A percentile compares a stretch with the other conserved stretches of the same genome.
Evolutionary conservation across 2,113 vertebrate genomes (phyloP).

Genomic region (Cyrtonyx montezumae): DNA sequence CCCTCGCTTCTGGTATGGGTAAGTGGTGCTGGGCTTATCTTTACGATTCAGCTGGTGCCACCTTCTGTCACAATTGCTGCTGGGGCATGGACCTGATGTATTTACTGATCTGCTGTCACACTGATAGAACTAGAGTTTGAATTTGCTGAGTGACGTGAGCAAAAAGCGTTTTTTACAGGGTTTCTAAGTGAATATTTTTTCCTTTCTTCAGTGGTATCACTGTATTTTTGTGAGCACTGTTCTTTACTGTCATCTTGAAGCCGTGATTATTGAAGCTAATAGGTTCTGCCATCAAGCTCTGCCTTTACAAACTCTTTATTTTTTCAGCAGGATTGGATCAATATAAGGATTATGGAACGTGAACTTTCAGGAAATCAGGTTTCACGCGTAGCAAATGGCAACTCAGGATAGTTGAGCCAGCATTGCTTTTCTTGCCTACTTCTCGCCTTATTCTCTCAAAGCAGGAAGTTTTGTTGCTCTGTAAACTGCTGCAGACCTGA

Average conservation of each 20-base stretch:
- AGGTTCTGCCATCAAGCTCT: neutral
- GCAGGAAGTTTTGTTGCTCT: neutral
- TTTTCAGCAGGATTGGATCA: neutral
- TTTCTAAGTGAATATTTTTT: neutral
- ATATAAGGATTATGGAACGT: neutral
- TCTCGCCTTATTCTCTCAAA: neutral
- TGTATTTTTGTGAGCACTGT: neutral
- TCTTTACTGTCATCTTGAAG: neutral
- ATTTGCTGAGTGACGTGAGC: neutral
- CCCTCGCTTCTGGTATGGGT: constrained; percentile 97
- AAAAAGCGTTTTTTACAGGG: neutral
- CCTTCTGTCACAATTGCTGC: neutral
- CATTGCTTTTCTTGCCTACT: neutral
- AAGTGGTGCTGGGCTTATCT: constrained; percentile 74
- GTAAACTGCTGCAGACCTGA: neutral
- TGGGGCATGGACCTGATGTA: neutral
- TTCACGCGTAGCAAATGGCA: neutral
- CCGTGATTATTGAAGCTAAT: rapidly evolving
- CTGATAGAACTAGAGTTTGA: neutral
- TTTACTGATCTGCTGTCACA: neutral
- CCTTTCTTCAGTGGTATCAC: rapidly evolving
- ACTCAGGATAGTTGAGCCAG: neutral
- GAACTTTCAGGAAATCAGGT: neutral
- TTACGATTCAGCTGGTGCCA: neutral
- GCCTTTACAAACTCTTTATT: neutral